Base-by-base conservation (phyloP, 2,888 invertebrate genomes). In the Physocephala rufipes region DNA sequence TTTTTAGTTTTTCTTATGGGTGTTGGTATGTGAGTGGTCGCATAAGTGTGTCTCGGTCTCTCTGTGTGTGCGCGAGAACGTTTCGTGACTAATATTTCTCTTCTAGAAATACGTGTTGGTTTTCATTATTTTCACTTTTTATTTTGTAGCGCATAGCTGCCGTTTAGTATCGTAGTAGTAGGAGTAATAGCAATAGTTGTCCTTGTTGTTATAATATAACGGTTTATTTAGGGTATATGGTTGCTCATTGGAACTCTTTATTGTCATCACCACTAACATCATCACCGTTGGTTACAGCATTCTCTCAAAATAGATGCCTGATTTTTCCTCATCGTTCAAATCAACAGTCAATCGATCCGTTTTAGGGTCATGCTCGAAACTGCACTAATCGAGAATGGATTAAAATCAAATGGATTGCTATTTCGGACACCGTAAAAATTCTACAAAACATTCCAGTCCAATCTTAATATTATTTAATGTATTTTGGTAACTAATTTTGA, bases 321-420 rank as follows among this genome's bases (percentile, higher is more conserved):
- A 64, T n/a, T n/a, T n/a, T n/a, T n/a, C n/a, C n/a, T n/a, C n/a
- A n/a, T n/a, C n/a, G n/a, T n/a, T n/a, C n/a, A n/a, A n/a, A n/a
- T n/a, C n/a, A n/a, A n/a, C 47, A 15, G 16, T n/a, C 47, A 2
- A 47, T 24, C 26, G 64, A 64, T 64, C 49, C 49, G 47, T 64
- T 49, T 26, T 64, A 24, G 24, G 21, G 64, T 16, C 9, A 45
- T n/a, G 36, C 13, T 45, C 64, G 64, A 64, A 43, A 64, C 24
- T 24, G 64, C 47, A 49, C 47, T 64, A 64, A 64, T 64, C 49
- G 64, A 64, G n/a, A n/a, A n/a, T n/a, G n/a, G n/a, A n/a, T n/a
- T n/a, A n/a, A 64, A 49, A 28, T 36, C 19, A 19, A 15, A 43
- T 49, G 28, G n/a, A 64, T 49, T 64, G 49, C 49, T 49, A 64